Percentiles rank a stretch among this genome's conserved stretches.
These are phyloP conservation scores for Corythornis leucogaster DNA, from an alignment of 2,797 vertebrate species.

Conservation along the genomic window DNA sequence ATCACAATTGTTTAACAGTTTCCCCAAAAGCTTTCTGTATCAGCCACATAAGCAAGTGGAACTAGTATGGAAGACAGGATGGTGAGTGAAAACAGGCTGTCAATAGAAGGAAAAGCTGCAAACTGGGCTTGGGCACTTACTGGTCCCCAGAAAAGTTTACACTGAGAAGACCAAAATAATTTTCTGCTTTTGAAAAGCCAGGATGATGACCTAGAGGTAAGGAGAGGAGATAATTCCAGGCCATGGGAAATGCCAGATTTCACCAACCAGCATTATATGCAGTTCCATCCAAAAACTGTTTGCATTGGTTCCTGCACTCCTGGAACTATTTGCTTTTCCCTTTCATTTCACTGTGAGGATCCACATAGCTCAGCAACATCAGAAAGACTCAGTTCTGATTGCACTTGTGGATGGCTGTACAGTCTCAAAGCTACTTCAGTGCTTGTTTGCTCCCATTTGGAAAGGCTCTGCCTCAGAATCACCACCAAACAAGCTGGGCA, in stretches of 20 bases:
- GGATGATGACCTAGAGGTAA: not conserved
- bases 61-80: not conserved
- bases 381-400: not conserved
- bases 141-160: not conserved
- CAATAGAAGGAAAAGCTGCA: constrained; percentile 12
- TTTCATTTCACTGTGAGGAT: not conserved
- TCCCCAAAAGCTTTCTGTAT: not conserved
- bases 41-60: constrained; percentile 22
- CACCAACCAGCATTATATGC: not conserved
- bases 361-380: not conserved
- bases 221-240: not conserved
- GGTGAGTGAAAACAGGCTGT: not conserved
- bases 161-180: not conserved
- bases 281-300: not conserved
- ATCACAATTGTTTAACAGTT: constrained; percentile 1
- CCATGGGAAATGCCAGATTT: not conserved
- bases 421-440: not conserved
- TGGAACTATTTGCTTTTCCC: not conserved
- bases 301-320: not conserved
- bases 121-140: not conserved
- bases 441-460: not conserved
- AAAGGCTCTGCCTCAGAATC: not conserved
- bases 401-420: not conserved
- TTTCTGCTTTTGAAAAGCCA: not conserved
- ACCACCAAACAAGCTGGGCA: not conserved